Conservation (phyloP, 2,797 vertebrate species). For the Pelochelys cantorii region DNA sequence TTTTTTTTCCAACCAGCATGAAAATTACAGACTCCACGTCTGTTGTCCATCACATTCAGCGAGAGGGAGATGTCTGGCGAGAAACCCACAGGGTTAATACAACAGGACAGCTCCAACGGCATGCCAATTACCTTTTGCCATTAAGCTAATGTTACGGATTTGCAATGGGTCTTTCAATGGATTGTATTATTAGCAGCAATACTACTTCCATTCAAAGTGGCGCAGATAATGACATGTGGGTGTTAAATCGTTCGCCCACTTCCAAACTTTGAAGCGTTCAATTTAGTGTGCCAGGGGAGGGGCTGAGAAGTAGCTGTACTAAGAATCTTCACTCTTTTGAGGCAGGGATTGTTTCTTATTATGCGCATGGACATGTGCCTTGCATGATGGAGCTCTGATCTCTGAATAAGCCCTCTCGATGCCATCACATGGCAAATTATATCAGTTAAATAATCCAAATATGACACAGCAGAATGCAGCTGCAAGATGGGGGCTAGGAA, state of each 20-base stretch:
- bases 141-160: constrained; percentile 83
- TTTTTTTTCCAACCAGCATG: neutral
- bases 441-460: neutral
- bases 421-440: neutral
- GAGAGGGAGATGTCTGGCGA: constrained; percentile 48
- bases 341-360: neutral
- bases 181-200: constrained; percentile 79
- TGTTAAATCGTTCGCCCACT: constrained; percentile 79
- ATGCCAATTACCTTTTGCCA: constrained; percentile 81
- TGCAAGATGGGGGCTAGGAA: neutral
- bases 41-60: rapidly evolving
- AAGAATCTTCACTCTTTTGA: neutral
- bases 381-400: neutral
- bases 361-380: neutral
- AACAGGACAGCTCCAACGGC: constrained; percentile 62
- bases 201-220: constrained; percentile 79
- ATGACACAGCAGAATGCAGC: neutral
- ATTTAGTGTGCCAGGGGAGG: neutral
- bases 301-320: neutral
- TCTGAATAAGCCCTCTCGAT: rapidly evolving
- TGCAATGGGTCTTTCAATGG: constrained; percentile 74
- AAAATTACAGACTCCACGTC: neutral
- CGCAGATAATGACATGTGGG: constrained; percentile 56
- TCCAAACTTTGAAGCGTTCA: constrained; percentile 64
- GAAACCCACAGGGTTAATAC: constrained; percentile 76